phyloP scores from a whole-genome alignment of 2,888 invertebrate genomes.

The Perizoma flavofasciatum region DNA sequence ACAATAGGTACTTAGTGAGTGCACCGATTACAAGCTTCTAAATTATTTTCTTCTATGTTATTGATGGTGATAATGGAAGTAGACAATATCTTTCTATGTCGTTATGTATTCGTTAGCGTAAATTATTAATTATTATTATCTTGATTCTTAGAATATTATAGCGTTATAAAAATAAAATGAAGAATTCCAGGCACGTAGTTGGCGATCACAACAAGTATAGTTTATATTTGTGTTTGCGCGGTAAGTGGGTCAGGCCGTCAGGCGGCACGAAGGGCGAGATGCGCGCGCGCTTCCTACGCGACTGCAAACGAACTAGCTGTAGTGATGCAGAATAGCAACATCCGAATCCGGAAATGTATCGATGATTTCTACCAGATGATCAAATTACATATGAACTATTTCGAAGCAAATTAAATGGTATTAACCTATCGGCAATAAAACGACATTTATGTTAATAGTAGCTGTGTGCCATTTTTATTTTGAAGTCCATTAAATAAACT shows the following conservation, averaged over 20 bases:
- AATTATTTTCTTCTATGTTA: too few species aligned
- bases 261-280: conserved; percentile 63
- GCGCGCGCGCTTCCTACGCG: conserved; percentile 66
- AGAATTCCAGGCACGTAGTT: conserved; percentile 31
- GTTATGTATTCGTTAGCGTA: too few species aligned
- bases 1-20: too few species aligned
- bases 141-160: conserved; percentile 7
- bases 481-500: conserved; percentile 19
- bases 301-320: conserved; percentile 41
- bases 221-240: conserved; percentile 49
- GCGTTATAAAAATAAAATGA: conserved; percentile 16
- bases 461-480: conserved; percentile 1
- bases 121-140: conserved; percentile 5
- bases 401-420: too few species aligned
- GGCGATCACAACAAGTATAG: conserved; percentile 43
- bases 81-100: too few species aligned
- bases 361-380: conserved; percentile 18
- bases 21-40: too few species aligned
- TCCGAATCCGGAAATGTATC: conserved; percentile 26
- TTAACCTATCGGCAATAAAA: too few species aligned
- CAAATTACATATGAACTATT: too few species aligned
- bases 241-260: conserved; percentile 67
- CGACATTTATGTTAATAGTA: too few species aligned
- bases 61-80: too few species aligned
- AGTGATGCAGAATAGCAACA: conserved; percentile 44